A percentile compares a stretch with the other conserved stretches of the same genome.
phyloP scores from a whole-genome alignment of 2,113 vertebrate species.

The Vimba vimba region DNA sequence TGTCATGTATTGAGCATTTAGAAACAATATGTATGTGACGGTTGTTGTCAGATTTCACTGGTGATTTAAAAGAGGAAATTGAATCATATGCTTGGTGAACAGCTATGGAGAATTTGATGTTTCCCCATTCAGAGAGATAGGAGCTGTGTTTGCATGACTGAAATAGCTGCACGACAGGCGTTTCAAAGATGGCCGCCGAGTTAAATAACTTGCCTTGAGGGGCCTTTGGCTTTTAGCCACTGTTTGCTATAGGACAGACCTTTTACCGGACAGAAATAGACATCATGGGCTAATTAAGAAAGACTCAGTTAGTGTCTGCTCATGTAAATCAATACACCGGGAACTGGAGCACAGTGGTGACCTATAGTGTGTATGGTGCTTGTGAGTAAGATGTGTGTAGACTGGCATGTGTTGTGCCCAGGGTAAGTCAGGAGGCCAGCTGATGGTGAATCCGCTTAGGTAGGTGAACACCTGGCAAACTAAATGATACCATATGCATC shows the following conservation, averaged over 20 bases:
- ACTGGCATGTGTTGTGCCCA: conserved; percentile 15
- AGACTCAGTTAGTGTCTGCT: neutral
- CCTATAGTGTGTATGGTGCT: neutral
- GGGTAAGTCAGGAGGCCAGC: neutral
- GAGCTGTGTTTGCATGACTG: too few relatives aligned
- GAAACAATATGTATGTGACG: too few relatives aligned
- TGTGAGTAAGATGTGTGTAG: conserved; percentile 20
- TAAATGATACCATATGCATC: conserved; percentile 20
- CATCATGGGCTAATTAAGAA: neutral
- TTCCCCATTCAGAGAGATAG: too few relatives aligned
- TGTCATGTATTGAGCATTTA: too few relatives aligned
- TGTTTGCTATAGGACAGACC: neutral
- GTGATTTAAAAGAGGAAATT: too few relatives aligned
- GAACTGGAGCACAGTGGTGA: neutral
- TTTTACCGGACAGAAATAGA: conserved; percentile 5
- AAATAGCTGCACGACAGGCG: too few relatives aligned
- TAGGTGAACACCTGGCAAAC: conserved; percentile 46
- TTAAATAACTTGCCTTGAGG: too few relatives aligned
- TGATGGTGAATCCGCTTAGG: conserved; percentile 32
- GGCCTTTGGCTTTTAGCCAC: neutral
- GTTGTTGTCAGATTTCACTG: too few relatives aligned
- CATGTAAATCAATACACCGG: neutral
- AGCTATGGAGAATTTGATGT: too few relatives aligned
- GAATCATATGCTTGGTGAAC: too few relatives aligned
- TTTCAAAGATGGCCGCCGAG: too few relatives aligned